These are phyloP conservation scores for Trachymyrmex septentrionalis DNA, from an alignment of 1,140 invertebrate species.

Conservation along the genomic window DNA sequence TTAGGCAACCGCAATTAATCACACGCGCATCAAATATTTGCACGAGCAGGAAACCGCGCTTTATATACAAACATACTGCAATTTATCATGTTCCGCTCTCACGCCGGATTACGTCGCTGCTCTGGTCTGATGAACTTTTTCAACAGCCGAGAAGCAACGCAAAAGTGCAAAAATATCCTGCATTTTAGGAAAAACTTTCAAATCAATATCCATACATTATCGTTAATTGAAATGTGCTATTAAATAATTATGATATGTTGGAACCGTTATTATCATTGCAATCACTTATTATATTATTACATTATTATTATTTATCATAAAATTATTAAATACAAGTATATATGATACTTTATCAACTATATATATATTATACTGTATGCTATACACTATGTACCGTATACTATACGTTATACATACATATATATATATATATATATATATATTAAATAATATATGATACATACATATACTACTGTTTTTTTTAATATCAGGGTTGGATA, in stretches of 20 bases:
- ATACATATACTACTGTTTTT: too few species aligned
- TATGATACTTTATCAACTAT: too few species aligned
- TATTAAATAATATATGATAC: too few species aligned
- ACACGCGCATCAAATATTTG: constrained; percentile 62
- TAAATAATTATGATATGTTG: background rate
- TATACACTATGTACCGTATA: too few species aligned
- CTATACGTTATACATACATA: too few species aligned
- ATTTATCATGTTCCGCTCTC: constrained; percentile 61
- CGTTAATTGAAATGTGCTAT: background rate
- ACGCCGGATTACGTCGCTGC: constrained; percentile 34
- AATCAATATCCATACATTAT: background rate
- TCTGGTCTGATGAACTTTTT: constrained; percentile 34
- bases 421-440: too few species aligned
- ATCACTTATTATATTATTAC: too few species aligned
- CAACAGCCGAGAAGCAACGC: background rate
- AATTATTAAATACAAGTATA: too few species aligned
- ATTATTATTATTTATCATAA: too few species aligned
- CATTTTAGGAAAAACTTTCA: background rate
- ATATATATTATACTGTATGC: too few species aligned
- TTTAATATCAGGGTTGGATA: too few species aligned
- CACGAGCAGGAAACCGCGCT: constrained; percentile 42
- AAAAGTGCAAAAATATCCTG: constrained; percentile 4
- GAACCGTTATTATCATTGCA: too few species aligned
- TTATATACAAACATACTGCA: constrained; percentile 55
- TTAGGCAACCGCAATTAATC: constrained; percentile 62